These are phyloP conservation scores for Anomalospiza imberbis DNA, from an alignment of 2,797 vertebrate species.

Conservation along the genomic window DNA sequence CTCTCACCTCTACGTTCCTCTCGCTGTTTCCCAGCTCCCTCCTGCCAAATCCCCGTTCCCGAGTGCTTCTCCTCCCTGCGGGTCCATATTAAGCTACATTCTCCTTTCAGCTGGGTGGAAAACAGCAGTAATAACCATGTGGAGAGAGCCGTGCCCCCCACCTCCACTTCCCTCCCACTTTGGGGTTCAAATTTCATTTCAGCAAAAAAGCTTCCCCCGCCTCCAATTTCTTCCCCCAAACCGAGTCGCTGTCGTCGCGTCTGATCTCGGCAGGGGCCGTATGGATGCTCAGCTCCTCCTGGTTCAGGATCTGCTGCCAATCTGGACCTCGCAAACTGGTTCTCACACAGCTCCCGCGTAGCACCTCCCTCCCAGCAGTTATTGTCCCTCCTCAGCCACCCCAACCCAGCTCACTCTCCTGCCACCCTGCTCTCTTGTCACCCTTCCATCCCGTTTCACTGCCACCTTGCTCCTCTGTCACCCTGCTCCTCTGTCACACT, in stretches of 20 bases:
- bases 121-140: conserved; percentile 64
- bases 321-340: conserved; percentile 60
- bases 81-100: conserved; percentile 61
- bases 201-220: conserved; percentile 62
- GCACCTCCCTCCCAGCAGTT: conserved; percentile 31
- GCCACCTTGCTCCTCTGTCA: background rate
- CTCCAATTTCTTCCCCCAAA: conserved; percentile 63
- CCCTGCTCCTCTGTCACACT: background rate
- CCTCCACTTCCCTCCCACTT: conserved; percentile 67
- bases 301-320: conserved; percentile 65
- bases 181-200: conserved; percentile 64
- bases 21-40: conserved; percentile 38
- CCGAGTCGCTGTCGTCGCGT: conserved; percentile 50
- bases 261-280: conserved; percentile 62
- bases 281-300: conserved; percentile 59
- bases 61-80: conserved; percentile 47
- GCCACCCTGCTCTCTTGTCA: background rate
- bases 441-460: background rate
- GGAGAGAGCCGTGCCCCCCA: conserved; percentile 67
- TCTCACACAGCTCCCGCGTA: conserved; percentile 45
- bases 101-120: conserved; percentile 64
- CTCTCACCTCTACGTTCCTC: conserved; percentile 33
- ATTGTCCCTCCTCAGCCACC: conserved; percentile 45
- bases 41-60: conserved; percentile 39
- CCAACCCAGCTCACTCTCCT: background rate